Evolutionary conservation across 1,140 invertebrate species (phyloP).

Genomic region (Drosophila watanabei): DNA sequence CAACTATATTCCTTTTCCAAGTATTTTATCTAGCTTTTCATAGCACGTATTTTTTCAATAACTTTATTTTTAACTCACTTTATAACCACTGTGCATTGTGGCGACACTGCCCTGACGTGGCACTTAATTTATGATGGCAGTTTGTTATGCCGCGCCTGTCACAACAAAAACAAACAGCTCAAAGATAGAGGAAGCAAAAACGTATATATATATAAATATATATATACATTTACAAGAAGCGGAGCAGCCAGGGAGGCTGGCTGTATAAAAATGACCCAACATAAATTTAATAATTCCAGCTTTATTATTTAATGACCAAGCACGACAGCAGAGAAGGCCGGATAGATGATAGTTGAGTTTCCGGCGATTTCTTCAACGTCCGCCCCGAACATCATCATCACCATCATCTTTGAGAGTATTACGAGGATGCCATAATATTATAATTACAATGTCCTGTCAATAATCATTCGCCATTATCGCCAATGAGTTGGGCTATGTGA

Average conservation of each 20-base stretch:
- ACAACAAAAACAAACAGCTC: constrained; percentile 79
- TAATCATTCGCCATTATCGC: constrained; percentile 53
- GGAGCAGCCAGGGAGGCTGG: constrained; percentile 6
- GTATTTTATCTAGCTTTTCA: not conserved
- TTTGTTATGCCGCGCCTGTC: constrained; percentile 83
- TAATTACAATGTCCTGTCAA: constrained; percentile 58
- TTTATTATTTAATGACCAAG: constrained; percentile 82
- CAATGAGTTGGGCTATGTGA: constrained; percentile 55
- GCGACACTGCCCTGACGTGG: constrained; percentile 73
- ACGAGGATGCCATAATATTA: constrained; percentile 47
- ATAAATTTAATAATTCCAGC: constrained; percentile 85
- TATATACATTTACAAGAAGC: constrained; percentile 25
- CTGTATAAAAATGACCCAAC: constrained; percentile 81
- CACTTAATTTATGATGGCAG: constrained; percentile 84
- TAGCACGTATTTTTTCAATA: not conserved
- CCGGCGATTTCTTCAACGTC: not conserved
- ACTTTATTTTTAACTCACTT: constrained; percentile 1
- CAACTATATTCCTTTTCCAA: too few relatives aligned
- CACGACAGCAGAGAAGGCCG: constrained; percentile 6
- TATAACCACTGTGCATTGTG: constrained; percentile 38
- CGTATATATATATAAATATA: constrained; percentile 8
- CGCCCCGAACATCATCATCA: not conserved
- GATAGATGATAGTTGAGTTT: constrained; percentile 20
- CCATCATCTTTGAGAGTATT: constrained; percentile 5
- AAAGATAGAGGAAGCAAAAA: constrained; percentile 64